These are phyloP conservation scores for Saccostrea echinata DNA, from an alignment of 1,140 invertebrate genomes.

Conservation along the genomic window DNA sequence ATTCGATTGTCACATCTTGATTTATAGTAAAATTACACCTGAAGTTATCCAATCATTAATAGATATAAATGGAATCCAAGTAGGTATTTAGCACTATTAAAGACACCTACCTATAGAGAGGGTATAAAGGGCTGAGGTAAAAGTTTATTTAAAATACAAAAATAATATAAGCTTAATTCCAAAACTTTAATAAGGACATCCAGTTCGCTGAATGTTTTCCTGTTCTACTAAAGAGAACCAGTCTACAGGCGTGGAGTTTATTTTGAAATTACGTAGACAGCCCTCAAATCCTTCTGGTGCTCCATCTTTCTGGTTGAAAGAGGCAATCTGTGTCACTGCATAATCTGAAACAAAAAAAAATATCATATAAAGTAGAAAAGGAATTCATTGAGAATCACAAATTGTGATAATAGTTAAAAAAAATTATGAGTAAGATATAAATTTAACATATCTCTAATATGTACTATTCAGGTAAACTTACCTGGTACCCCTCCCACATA, in stretches of 20 bases:
- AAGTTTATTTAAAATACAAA: not conserved
- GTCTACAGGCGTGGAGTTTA: constrained; percentile 85
- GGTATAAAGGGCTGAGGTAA: not conserved
- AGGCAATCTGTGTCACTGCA: constrained; percentile 84
- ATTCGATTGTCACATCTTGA: not conserved
- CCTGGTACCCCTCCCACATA: constrained; percentile 93
- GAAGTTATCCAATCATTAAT: not conserved
- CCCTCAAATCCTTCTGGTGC: constrained; percentile 91
- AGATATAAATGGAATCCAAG: not conserved
- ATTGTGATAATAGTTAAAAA: no score
- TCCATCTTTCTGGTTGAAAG: constrained; percentile 78
- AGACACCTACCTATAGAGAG: not conserved
- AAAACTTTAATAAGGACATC: constrained; percentile 58
- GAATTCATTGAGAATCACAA: no score
- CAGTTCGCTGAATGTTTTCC: constrained; percentile 60
- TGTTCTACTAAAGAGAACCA: constrained; percentile 82
- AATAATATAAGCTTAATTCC: not conserved
- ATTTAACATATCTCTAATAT: not conserved
- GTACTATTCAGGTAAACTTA: constrained; percentile 72
- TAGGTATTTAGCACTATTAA: not conserved
- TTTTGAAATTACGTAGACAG: constrained; percentile 91
- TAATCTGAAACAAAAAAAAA: constrained; percentile 83
- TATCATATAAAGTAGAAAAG: constrained; percentile 45
- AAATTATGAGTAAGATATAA: not conserved
- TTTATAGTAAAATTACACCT: not conserved